These are phyloP conservation scores for Regulus satrapa DNA, from an alignment of 2,113 vertebrate genomes.

Conservation along the genomic window DNA sequence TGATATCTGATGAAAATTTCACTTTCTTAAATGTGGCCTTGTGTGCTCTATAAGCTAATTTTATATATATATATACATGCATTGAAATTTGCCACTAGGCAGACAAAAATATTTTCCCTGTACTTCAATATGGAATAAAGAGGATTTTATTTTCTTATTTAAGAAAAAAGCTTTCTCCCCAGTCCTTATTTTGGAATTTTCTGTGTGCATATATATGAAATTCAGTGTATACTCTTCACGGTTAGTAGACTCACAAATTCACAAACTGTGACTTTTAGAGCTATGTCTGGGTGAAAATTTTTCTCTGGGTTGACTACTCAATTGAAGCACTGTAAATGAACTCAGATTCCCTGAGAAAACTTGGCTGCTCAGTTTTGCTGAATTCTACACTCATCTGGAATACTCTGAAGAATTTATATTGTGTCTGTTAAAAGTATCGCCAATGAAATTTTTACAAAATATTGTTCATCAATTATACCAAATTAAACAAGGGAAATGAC, in stretches of 20 bases:
- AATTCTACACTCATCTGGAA: not conserved
- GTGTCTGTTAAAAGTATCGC: not conserved
- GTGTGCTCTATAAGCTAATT: not conserved
- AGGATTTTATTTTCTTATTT: not conserved
- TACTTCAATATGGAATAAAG: not conserved
- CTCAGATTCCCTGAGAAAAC: not conserved
- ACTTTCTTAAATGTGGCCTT: not conserved
- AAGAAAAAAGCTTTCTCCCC: not conserved
- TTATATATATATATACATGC: no score
- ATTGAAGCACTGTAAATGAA: not conserved
- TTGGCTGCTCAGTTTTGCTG: not conserved
- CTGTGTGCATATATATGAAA: not conserved
- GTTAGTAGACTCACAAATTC: not conserved
- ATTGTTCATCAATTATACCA: not conserved
- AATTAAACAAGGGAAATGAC: not conserved
- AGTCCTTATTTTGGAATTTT: not conserved
- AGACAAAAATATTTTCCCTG: not conserved
- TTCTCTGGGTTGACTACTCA: not conserved
- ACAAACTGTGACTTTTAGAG: not conserved
- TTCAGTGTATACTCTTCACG: not conserved
- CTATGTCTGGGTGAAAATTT: not conserved
- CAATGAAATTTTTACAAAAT: not conserved
- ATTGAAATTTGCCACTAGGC: not conserved
- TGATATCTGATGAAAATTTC: not conserved
- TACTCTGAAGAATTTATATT: not conserved